These are phyloP conservation scores for Cantharis rufa DNA, from an alignment of 2,888 invertebrate genomes.

Conservation along the genomic window DNA sequence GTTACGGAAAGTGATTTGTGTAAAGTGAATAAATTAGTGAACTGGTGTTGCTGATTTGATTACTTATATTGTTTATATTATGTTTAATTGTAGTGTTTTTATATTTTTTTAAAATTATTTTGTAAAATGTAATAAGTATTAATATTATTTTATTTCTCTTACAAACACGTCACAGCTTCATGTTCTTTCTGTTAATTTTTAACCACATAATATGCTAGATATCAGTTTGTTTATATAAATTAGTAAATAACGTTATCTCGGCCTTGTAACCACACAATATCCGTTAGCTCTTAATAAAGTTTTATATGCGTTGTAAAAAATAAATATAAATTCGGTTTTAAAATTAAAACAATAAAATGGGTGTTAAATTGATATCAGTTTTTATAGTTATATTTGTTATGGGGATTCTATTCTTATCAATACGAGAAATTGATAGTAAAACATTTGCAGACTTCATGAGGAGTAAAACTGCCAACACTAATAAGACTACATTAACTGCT, in stretches of 20 bases:
- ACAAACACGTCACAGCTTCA: neutral
- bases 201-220: neutral
- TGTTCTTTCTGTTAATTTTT: neutral
- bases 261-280: neutral
- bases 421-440: neutral
- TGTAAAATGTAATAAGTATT: neutral
- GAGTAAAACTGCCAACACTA: neutral
- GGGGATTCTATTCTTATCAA: neutral
- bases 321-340: neutral
- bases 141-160: neutral
- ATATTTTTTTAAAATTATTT: neutral
- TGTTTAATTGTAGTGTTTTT: neutral
- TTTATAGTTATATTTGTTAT: neutral
- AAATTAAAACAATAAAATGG: constrained; percentile 4
- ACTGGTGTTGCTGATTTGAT: neutral
- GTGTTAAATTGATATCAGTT: neutral
- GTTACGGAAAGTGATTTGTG: neutral
- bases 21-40: neutral
- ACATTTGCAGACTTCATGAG: constrained; percentile 1
- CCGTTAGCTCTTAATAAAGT: neutral
- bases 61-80: neutral
- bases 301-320: neutral
- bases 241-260: neutral
- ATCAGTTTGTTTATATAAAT: neutral
- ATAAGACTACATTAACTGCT: neutral